Base-by-base conservation (phyloP, 2,797 vertebrate genomes). In the Coracias cyanogaster region DNA sequence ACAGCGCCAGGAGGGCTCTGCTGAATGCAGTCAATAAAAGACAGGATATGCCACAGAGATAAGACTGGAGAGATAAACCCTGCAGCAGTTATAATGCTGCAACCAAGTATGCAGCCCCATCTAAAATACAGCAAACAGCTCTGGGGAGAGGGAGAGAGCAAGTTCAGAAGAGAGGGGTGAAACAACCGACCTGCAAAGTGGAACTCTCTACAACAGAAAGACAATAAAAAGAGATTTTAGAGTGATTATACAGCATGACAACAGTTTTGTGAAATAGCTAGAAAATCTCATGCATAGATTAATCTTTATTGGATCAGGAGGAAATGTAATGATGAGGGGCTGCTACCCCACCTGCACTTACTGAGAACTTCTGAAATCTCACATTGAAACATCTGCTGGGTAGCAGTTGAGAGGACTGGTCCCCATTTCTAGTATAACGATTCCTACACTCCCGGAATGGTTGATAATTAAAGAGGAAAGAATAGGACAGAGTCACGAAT, bases 21-120 rank as follows among this genome's bases (percentile, higher is more conserved):
- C 79, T 92, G 84, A 90, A 72, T n/a, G 54, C 61, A 72, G 87
- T 96, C 89, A 92, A 61, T 93, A 83, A 85, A 92, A 65, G 57
- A 64, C 84, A 91, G 86, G 86, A 89, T 92, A 58, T 26, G 37
- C 57, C 5, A 2, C 57, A 78, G 69, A 94, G 92, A 92, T 95
- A 92, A 95, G 86, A 49, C 71, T 4, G n/a, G 54, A 29, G 28
- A 26, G 82, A 93, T 93, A 92, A 96, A 72, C 37, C 31, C 76
- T 81, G 66, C 31, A 62, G 74, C 83, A 86, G 65, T 58, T 83
- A 69, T 8, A 58, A 51, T 64, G 73, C 55, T 73, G 41, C n/a
- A 90, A 58, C 22, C 29, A 80, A 82, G 7, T 22, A 21, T 43
- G 37, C 81, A 49, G 70, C 12, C 24, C 55, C 22, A 41, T 57